Evolutionary conservation across 2,888 invertebrate species (phyloP), one percentile per base, ranked within the genome.

Genomic region (Troglohyphantes excavatus): DNA sequence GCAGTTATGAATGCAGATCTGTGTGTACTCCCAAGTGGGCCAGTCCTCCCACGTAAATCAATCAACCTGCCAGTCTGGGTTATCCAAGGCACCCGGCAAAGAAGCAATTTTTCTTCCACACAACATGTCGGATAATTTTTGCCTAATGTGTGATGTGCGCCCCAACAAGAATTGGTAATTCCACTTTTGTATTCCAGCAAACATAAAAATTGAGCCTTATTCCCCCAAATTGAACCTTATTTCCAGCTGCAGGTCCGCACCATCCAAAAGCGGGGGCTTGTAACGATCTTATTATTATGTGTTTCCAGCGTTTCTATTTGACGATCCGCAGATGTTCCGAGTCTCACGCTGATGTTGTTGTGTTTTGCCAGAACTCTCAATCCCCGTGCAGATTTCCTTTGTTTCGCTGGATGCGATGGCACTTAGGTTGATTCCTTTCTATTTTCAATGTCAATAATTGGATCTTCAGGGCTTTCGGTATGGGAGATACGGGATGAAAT

Each of bases 271-370:
- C 21, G 65, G 63, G 65, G 39, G 65, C 39, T 23, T 43, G 65
- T 21, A 63, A 70, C 85, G 76, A 76, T 67, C 85, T 72, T 76
- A 76, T 85, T 85, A 85, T 85, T 83, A 73, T 83, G 83, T 83
- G 83, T 83, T 83, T 85, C 78, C 85, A 76, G 19, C 43, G 85
- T 76, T 76, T 78, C 85, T 85, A 61, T 78, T 76, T 70, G 76
- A 70, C 67, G 78, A 68, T 39, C 23, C 13, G 13, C 85, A 86
- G 53, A 67, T 86, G 85, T 23, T 21, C 9, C 11, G n/a, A n/a
- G 59, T 86, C 85, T 70, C 85, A 86, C 85, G 85, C 78, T 81
- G 75, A 78, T 86, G 23, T 65, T 43, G 68, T 53, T 53, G 72
- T 78, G 61, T 86, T 86, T 83, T 83, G 73, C 46, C 73, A 63